phyloP scores from a whole-genome alignment of 2,888 invertebrate genomes.

The Cataglyphis albicans region DNA sequence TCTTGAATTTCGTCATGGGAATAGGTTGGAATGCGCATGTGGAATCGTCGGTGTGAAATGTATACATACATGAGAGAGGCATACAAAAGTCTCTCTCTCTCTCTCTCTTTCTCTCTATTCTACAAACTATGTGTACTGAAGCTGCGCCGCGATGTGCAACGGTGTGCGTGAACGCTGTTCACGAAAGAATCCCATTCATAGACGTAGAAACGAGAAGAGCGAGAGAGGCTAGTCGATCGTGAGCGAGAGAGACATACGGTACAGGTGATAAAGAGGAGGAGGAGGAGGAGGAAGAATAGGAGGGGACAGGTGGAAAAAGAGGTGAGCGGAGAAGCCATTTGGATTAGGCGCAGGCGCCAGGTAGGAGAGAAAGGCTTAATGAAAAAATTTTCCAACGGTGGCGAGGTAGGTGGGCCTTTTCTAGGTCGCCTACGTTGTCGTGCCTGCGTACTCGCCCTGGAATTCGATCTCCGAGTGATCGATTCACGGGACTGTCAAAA shows the following conservation, averaged over 20 bases:
- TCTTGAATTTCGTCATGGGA: conserved; percentile 80
- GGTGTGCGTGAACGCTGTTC: conserved; percentile 69
- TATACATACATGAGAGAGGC: conserved; percentile 49
- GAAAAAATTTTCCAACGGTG: conserved; percentile 78
- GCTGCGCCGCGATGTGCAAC: conserved; percentile 32
- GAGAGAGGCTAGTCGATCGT: conserved; percentile 63
- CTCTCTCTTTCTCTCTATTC: neutral
- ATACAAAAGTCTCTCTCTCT: conserved; percentile 49
- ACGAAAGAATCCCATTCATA: conserved; percentile 83
- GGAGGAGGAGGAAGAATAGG: conserved; percentile 22
- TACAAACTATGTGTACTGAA: conserved; percentile 59
- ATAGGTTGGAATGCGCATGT: conserved; percentile 82
- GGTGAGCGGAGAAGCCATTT: conserved; percentile 61
- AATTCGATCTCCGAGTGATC: conserved; percentile 73
- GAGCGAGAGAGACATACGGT: neutral
- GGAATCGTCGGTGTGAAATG: conserved; percentile 59
- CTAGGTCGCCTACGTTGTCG: conserved; percentile 63
- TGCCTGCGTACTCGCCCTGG: conserved; percentile 54
- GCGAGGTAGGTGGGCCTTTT: conserved; percentile 59
- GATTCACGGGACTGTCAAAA: conserved; percentile 57
- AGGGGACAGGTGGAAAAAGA: conserved; percentile 25
- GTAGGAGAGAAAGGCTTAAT: conserved; percentile 81
- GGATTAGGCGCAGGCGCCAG: conserved; percentile 80
- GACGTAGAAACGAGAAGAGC: conserved; percentile 74
- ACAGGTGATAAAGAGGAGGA: conserved; percentile 20